These are phyloP conservation scores for Chitala chitala DNA, from an alignment of 2,113 vertebrate genomes.

Conservation along the genomic window DNA sequence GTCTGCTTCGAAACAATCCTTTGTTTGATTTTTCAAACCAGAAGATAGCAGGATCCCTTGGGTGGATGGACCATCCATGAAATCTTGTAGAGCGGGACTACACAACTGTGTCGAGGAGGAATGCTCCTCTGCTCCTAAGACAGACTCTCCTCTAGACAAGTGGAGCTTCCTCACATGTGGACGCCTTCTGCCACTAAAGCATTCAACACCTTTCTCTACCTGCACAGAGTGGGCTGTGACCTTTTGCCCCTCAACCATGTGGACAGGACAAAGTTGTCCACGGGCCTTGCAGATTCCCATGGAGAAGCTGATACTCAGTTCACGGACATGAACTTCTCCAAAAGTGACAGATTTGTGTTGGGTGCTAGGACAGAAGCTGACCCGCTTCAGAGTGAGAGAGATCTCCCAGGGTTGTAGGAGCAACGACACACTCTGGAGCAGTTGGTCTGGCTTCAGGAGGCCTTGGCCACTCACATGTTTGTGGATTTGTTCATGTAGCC, in stretches of 20 bases:
- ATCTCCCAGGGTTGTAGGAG: slow-evolving; percentile 61
- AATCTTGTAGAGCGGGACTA: slow-evolving; percentile 41
- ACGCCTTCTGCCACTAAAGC: slow-evolving; percentile 40
- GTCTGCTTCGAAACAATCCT: slow-evolving; percentile 51
- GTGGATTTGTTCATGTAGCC: slow-evolving; percentile 48
- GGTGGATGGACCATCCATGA: slow-evolving; percentile 43
- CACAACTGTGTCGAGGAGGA: slow-evolving; percentile 27
- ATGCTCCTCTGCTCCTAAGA: slow-evolving; percentile 38
- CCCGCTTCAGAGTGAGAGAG: slow-evolving; percentile 58
- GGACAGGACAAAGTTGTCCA: slow-evolving; percentile 53
- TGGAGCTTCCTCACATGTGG: slow-evolving; percentile 53
- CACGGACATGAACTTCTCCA: slow-evolving; percentile 58
- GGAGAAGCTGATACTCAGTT: slow-evolving; percentile 47
- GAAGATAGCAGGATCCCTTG: slow-evolving; percentile 46
- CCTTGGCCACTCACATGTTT: slow-evolving; percentile 26
- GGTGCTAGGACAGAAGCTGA: slow-evolving; percentile 60
- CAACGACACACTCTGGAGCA: slow-evolving; percentile 51
- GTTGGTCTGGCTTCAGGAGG: slow-evolving; percentile 32
- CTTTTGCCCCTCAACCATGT: slow-evolving; percentile 42
- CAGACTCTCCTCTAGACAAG: slow-evolving; percentile 48
- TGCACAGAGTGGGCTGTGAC: slow-evolving; percentile 35
- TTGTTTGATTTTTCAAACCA: slow-evolving; percentile 35
- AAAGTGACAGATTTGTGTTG: slow-evolving; percentile 53
- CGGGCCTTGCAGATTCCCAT: slow-evolving; percentile 45
- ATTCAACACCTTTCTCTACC: slow-evolving; percentile 30